Evolutionary conservation across 2,888 invertebrate genomes (phyloP).

Genomic region (Drosophila percnosoma): DNA sequence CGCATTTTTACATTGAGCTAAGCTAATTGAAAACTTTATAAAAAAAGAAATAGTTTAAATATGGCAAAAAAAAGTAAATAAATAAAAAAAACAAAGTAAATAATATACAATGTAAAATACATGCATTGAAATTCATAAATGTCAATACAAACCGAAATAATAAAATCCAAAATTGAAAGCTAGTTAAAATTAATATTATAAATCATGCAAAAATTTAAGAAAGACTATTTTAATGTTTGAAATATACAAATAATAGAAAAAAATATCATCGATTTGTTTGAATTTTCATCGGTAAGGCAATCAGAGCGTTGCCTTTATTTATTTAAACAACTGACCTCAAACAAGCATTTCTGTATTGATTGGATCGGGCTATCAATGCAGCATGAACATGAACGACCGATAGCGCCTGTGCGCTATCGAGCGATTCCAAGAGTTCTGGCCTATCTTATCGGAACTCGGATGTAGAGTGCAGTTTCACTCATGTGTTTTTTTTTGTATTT

Average conservation of each 20-base stretch:
- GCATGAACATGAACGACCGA: conserved; percentile 65
- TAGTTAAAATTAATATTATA: conserved; percentile 78
- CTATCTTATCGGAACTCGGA: conserved; percentile 73
- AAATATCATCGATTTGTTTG: conserved; percentile 56
- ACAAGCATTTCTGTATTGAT: conserved; percentile 78
- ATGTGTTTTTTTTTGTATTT: conserved; percentile 17
- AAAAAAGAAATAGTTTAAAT: conserved; percentile 41
- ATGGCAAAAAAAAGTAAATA: conserved; percentile 28
- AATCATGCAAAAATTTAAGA: conserved; percentile 63
- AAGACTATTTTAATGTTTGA: conserved; percentile 80
- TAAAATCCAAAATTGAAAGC: conserved; percentile 72
- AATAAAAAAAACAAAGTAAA: conserved; percentile 15
- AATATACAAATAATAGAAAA: conserved; percentile 71
- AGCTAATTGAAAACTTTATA: conserved; percentile 76
- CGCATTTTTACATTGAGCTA: conserved; percentile 79
- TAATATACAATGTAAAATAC: conserved; percentile 69
- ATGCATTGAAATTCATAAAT: conserved; percentile 68
- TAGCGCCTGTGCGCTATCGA: conserved; percentile 38
- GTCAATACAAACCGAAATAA: conserved; percentile 56
- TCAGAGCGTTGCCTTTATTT: conserved; percentile 57
- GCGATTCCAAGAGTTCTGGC: conserved; percentile 57
- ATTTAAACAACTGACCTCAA: conserved; percentile 81
- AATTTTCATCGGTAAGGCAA: conserved; percentile 51
- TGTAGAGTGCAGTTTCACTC: conserved; percentile 74
- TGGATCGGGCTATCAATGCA: conserved; percentile 55